These are phyloP conservation scores for Cephalopachus bancanus DNA, from an alignment of 2,797 vertebrate species.

Conservation along the genomic window DNA sequence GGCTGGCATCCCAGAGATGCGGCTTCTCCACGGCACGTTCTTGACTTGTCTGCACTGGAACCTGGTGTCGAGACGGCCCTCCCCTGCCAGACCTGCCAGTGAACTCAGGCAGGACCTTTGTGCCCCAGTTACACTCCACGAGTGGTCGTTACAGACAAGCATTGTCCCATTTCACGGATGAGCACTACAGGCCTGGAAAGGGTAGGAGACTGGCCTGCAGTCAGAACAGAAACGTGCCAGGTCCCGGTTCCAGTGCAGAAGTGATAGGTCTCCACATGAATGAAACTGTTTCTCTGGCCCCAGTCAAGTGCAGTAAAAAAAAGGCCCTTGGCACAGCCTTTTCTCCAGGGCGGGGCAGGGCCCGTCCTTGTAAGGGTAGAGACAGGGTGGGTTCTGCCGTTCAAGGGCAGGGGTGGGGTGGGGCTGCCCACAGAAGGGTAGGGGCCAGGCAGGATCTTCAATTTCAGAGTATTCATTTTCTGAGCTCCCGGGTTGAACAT, in stretches of 20 bases:
- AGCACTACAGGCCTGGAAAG: conserved; percentile 50
- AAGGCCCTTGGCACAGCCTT: conserved; percentile 43
- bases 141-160: conserved; percentile 65
- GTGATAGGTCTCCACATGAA: background rate
- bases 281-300: background rate
- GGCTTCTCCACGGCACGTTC: conserved; percentile 72
- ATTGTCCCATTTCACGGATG: conserved; percentile 48
- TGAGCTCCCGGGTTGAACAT: conserved; percentile 47
- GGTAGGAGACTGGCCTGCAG: conserved; percentile 34
- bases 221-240: background rate
- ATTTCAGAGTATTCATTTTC: conserved; percentile 27
- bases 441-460: background rate
- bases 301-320: conserved; percentile 55
- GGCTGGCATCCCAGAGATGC: conserved; percentile 56
- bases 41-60: conserved; percentile 57
- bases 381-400: too few relatives aligned
- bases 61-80: conserved; percentile 55
- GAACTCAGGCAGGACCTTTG: conserved; percentile 48
- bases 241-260: conserved; percentile 31
- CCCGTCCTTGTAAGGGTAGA: too few relatives aligned
- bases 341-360: background rate
- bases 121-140: conserved; percentile 65
- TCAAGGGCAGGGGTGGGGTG: too few relatives aligned
- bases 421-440: too few relatives aligned
- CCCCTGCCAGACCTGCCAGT: conserved; percentile 56